These are phyloP conservation scores for Dicyrtoma fusca DNA, from an alignment of 2,888 invertebrate species.

Conservation along the genomic window DNA sequence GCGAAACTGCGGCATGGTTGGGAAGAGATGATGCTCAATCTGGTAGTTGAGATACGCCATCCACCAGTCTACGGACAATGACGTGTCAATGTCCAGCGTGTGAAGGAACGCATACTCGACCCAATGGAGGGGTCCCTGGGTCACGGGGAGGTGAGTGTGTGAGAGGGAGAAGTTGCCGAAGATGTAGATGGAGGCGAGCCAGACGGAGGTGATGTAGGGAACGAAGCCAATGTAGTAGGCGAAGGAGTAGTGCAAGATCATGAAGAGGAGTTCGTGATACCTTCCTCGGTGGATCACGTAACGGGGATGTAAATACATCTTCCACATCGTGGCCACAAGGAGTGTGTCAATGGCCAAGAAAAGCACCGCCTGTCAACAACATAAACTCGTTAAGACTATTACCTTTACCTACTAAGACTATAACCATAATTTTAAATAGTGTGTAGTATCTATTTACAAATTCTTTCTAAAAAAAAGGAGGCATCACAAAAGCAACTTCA, in stretches of 20 bases:
- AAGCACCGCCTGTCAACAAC: slow-evolving; percentile 40
- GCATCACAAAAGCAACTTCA: too few relatives aligned
- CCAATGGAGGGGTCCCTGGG: slow-evolving; percentile 43
- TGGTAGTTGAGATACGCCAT: slow-evolving; percentile 49
- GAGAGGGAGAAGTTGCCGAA: slow-evolving; percentile 55
- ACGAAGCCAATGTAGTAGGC: slow-evolving; percentile 49
- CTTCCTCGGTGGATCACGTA: slow-evolving; percentile 47
- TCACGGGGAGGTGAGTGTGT: slow-evolving; percentile 53
- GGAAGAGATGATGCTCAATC: slow-evolving; percentile 50
- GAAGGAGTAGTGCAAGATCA: slow-evolving; percentile 50
- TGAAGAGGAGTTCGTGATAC: slow-evolving; percentile 50
- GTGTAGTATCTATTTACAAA: too few relatives aligned
- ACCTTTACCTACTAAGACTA: too few relatives aligned
- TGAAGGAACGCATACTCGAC: slow-evolving; percentile 46
- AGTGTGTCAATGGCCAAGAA: slow-evolving; percentile 53
- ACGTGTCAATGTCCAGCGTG: slow-evolving; percentile 42
- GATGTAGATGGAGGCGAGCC: slow-evolving; percentile 55
- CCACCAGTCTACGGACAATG: slow-evolving; percentile 42
- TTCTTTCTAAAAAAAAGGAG: too few relatives aligned
- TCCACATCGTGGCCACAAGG: slow-evolving; percentile 53
- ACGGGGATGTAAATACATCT: slow-evolving; percentile 51
- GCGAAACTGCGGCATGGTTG: slow-evolving; percentile 56
- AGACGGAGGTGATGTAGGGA: slow-evolving; percentile 50
- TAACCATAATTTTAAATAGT: too few relatives aligned
- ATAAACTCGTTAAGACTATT: too few relatives aligned